Conservation (phyloP, 2,113 vertebrate species). For the Fregata magnificens region DNA sequence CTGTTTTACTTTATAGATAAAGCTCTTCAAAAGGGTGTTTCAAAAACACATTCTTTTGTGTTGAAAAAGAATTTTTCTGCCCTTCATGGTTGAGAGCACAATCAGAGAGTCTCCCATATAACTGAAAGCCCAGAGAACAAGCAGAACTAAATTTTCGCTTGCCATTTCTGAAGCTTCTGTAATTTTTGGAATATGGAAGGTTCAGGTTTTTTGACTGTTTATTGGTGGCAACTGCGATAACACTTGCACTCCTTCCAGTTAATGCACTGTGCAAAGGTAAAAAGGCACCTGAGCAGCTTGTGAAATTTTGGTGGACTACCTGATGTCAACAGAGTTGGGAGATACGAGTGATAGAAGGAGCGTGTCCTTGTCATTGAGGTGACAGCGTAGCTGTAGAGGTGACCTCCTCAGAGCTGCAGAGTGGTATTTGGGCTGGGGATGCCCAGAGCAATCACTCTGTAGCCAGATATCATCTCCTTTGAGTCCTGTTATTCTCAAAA, state of each 20-base stretch:
- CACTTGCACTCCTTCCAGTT: background rate
- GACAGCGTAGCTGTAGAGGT: background rate
- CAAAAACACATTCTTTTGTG: background rate
- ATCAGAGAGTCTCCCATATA: background rate
- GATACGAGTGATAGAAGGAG: fast-evolving
- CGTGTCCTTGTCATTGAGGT: background rate
- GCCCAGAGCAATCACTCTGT: fast-evolving
- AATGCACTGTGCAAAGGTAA: background rate
- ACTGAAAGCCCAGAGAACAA: background rate
- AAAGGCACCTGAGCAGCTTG: background rate
- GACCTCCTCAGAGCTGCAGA: background rate
- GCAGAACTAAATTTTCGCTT: background rate
- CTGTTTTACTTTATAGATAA: background rate
- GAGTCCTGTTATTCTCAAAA: background rate
- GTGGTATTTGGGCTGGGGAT: background rate
- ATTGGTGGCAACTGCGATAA: background rate
- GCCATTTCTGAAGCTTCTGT: background rate
- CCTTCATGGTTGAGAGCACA: background rate
- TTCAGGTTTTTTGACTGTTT: background rate
- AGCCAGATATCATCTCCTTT: background rate
- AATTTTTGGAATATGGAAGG: background rate
- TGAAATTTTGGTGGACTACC: background rate
- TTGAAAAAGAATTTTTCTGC: background rate
- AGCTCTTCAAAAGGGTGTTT: background rate
- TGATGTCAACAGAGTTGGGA: background rate